A percentile compares a stretch with the other conserved stretches of the same genome.
Evolutionary conservation across 2,888 invertebrate species (phyloP).

Genomic region (Drosophila atroscutellata): DNA sequence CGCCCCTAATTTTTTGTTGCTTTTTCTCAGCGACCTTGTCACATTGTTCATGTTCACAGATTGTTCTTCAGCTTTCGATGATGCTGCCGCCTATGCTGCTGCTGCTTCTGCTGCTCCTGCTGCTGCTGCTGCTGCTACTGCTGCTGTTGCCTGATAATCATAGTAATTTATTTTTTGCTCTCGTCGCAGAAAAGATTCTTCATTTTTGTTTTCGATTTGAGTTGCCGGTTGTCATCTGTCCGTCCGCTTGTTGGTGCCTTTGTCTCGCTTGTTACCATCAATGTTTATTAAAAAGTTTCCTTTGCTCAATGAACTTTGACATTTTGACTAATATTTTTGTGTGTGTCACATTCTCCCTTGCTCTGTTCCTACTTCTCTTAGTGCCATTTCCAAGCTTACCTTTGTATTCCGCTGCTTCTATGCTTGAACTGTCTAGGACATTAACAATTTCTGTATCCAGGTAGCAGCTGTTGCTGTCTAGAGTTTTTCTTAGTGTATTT

Average conservation of each 20-base stretch:
- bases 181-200: conserved; percentile 46
- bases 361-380: no score
- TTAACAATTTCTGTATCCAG: conserved; percentile 12
- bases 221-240: not conserved
- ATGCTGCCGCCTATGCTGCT: conserved; percentile 16
- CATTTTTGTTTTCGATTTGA: conserved; percentile 41
- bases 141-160: conserved; percentile 51
- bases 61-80: conserved; percentile 7
- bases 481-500: conserved; percentile 26
- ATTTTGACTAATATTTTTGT: conserved; percentile 46
- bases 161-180: conserved; percentile 37
- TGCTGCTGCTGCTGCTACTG: conserved; percentile 10
- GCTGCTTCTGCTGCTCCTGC: conserved; percentile 15
- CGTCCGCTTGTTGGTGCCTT: conserved; percentile 13
- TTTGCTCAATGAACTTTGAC: conserved; percentile 64
- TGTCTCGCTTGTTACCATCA: conserved; percentile 60
- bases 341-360: not conserved
- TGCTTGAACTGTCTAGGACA: conserved; percentile 17
- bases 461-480: conserved; percentile 15
- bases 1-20: not conserved
- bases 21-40: conserved; percentile 16
- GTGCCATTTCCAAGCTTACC: conserved; percentile 10
- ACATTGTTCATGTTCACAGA: conserved; percentile 31
- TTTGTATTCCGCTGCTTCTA: conserved; percentile 19
- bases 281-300: conserved; percentile 68